phyloP scores from a whole-genome alignment of 2,113 vertebrate genomes.

The Vanacampus margaritifer region DNA sequence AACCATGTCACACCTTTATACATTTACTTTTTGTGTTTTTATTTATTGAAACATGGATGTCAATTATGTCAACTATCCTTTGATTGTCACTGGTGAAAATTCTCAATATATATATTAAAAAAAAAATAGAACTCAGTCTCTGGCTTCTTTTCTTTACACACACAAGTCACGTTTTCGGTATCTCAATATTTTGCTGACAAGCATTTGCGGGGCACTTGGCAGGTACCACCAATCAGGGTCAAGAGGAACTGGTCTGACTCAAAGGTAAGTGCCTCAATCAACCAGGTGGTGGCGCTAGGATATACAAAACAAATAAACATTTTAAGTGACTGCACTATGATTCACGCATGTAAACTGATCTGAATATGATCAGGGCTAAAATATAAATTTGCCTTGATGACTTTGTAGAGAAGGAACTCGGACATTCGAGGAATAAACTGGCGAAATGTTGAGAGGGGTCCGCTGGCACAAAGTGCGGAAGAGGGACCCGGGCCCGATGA shows the following conservation, averaged over 20 bases:
- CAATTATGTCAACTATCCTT: not conserved
- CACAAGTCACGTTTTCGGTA: not conserved
- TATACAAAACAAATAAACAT: not conserved
- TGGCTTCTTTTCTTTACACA: slow-evolving; percentile 48
- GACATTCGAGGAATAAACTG: slow-evolving; percentile 6
- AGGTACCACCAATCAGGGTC: slow-evolving; percentile 46
- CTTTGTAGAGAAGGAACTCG: not conserved
- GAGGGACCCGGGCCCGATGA: slow-evolving; percentile 33
- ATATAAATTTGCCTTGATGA: not conserved
- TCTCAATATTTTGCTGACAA: slow-evolving; percentile 9
- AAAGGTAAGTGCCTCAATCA: slow-evolving; percentile 48
- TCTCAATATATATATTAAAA: slow-evolving; percentile 34
- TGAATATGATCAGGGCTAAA: too few relatives aligned
- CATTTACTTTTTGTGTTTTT: slow-evolving; percentile 22
- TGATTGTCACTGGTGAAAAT: slow-evolving; percentile 75
- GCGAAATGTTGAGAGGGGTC: slow-evolving; percentile 8
- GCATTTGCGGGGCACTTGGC: slow-evolving; percentile 24
- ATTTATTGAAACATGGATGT: slow-evolving; percentile 67
- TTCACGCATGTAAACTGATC: not conserved
- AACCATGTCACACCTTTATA: not conserved
- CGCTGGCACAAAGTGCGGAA: not conserved
- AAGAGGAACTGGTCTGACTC: slow-evolving; percentile 57
- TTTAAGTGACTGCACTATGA: not conserved
- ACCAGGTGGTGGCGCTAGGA: not conserved
- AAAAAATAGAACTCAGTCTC: slow-evolving; percentile 41